Conservation (phyloP, 2,888 invertebrate species). For the Anthophora plumipes region DNA sequence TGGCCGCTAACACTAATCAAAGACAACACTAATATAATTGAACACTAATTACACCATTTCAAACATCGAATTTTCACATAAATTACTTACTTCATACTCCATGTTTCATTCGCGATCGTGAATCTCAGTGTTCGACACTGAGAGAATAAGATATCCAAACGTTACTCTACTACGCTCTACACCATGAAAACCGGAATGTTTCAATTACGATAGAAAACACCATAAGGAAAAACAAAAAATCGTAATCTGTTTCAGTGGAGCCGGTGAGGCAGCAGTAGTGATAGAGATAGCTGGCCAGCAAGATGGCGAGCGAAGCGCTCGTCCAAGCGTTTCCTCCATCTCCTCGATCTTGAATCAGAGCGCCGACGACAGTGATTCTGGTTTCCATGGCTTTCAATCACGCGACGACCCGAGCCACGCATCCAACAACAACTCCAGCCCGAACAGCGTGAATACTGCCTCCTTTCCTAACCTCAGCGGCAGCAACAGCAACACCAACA, state of each 20-base stretch:
- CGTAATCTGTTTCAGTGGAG: constrained; percentile 59
- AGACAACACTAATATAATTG: too few relatives aligned
- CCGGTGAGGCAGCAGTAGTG: constrained; percentile 73
- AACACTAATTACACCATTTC: too few relatives aligned
- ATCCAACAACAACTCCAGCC: constrained; percentile 82
- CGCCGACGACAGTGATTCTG: constrained; percentile 84
- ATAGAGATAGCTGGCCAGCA: constrained; percentile 75
- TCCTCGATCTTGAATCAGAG: constrained; percentile 82
- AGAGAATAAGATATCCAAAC: too few relatives aligned
- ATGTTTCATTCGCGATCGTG: too few relatives aligned
- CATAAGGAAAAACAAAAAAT: neutral
- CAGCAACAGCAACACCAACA: constrained; percentile 69
- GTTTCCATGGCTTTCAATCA: constrained; percentile 83
- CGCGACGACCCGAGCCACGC: constrained; percentile 81
- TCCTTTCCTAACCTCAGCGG: constrained; percentile 78
- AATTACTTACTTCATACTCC: too few relatives aligned
- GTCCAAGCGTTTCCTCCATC: constrained; percentile 83
- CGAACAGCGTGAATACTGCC: constrained; percentile 80
- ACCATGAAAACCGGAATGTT: too few relatives aligned
- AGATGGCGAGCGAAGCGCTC: constrained; percentile 79
- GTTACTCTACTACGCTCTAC: too few relatives aligned
- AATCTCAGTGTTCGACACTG: too few relatives aligned
- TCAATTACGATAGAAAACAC: neutral
- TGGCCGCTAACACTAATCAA: too few relatives aligned
- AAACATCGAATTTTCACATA: too few relatives aligned